Evolutionary conservation across 1,140 invertebrate species (phyloP).

Genomic region (Drosophila kanapiae): DNA sequence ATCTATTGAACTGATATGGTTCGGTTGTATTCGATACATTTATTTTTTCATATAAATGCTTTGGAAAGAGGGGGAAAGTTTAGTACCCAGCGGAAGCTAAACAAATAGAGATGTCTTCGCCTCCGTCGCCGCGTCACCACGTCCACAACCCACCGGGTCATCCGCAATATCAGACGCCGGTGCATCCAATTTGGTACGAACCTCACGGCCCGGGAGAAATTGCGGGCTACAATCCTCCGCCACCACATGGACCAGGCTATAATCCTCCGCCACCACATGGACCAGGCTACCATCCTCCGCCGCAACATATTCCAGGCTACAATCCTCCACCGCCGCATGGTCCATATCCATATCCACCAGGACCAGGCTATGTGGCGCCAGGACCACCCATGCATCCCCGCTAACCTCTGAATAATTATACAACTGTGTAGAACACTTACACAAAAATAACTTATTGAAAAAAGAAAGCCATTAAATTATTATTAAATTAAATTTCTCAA

Average conservation of each 20-base stretch:
- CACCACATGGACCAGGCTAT: slow-evolving; percentile 10
- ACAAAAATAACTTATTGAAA: neutral
- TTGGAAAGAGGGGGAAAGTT: neutral
- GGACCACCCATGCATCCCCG: slow-evolving; percentile 42
- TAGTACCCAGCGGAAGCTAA: slow-evolving; percentile 12
- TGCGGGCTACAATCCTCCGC: slow-evolving; percentile 4
- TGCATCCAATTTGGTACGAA: slow-evolving; percentile 33
- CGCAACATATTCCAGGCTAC: slow-evolving; percentile 13
- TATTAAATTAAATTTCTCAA: no score
- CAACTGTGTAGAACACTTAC: neutral
- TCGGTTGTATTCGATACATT: neutral
- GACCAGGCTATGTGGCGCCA: slow-evolving; percentile 17
- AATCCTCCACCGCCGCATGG: slow-evolving; percentile 25
- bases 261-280: slow-evolving; percentile 5
- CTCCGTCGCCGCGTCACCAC: slow-evolving; percentile 19
- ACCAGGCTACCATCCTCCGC: neutral
- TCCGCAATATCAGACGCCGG: slow-evolving; percentile 23
- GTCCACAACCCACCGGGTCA: slow-evolving; percentile 19
- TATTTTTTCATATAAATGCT: slow-evolving; percentile 20
- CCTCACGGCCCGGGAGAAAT: slow-evolving; percentile 6
- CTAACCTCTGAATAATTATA: neutral
- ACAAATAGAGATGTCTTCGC: slow-evolving; percentile 25
- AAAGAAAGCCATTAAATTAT: neutral
- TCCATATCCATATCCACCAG: slow-evolving; percentile 23
- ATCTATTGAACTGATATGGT: slow-evolving; percentile 16